phyloP scores from a whole-genome alignment of 1,140 invertebrate species.

The Macrosteles quadrilineatus region DNA sequence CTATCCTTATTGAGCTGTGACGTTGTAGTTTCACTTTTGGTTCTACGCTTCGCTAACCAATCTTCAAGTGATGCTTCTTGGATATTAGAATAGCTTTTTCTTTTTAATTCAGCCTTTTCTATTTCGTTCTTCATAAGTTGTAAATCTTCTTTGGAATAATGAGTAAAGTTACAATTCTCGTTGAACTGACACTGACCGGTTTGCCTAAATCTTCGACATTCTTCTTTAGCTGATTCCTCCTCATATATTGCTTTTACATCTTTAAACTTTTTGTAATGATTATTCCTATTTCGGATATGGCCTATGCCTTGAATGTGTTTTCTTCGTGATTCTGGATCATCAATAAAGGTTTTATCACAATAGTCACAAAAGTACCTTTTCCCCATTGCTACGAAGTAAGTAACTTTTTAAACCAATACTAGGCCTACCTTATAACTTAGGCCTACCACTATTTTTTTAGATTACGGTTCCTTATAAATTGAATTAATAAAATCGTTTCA shows the following conservation, averaged over 20 bases:
- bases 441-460: too few relatives aligned
- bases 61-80: background rate
- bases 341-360: slow-evolving; percentile 42
- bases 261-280: slow-evolving; percentile 39
- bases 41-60: background rate
- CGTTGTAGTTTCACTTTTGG: background rate
- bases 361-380: slow-evolving; percentile 43
- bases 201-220: slow-evolving; percentile 37
- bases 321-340: slow-evolving; percentile 41
- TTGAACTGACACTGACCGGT: slow-evolving; percentile 40
- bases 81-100: background rate
- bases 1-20: background rate
- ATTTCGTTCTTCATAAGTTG: slow-evolving; percentile 24
- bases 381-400: slow-evolving; percentile 29
- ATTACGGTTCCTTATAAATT: too few relatives aligned
- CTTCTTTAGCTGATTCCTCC: slow-evolving; percentile 39
- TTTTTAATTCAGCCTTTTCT: background rate
- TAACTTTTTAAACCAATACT: too few relatives aligned
- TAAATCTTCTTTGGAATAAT: slow-evolving; percentile 38
- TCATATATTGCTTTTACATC: slow-evolving; percentile 37
- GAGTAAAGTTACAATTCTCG: slow-evolving; percentile 37
- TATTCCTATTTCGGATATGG: slow-evolving; percentile 38
- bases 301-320: slow-evolving; percentile 39
- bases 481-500: too few relatives aligned
- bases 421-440: too few relatives aligned